These are phyloP conservation scores for Numenius arquata DNA, from an alignment of 2,113 vertebrate genomes.

Conservation along the genomic window DNA sequence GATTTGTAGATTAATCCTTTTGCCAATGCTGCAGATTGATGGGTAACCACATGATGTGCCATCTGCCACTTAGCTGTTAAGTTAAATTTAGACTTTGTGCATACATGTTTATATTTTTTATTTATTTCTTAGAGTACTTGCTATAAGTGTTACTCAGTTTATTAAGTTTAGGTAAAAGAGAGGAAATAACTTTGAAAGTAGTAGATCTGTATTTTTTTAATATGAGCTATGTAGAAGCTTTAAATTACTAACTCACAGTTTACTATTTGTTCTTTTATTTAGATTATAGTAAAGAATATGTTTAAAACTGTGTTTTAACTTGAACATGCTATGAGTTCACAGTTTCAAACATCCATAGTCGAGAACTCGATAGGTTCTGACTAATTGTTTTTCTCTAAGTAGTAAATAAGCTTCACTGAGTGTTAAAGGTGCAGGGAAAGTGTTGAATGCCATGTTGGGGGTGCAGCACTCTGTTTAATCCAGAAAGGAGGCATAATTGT, in stretches of 20 bases:
- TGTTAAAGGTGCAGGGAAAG: not conserved
- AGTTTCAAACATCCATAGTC: not conserved
- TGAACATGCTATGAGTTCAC: not conserved
- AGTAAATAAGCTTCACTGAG: not conserved
- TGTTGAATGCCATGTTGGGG: not conserved
- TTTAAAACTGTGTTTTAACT: not conserved
- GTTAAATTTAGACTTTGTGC: not conserved
- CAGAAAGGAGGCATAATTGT: not conserved
- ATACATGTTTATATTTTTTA: not conserved
- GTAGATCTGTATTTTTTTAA: not conserved
- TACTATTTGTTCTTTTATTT: not conserved
- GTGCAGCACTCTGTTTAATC: not conserved
- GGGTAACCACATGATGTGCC: not conserved
- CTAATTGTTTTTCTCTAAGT: not conserved
- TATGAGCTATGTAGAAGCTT: not conserved
- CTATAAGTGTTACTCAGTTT: not conserved
- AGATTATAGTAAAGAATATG: not conserved
- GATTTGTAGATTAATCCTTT: slow-evolving; percentile 1
- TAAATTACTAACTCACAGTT: not conserved
- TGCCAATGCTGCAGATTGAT: not conserved
- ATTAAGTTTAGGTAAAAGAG: not conserved
- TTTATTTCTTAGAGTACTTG: not conserved
- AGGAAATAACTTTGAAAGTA: not conserved
- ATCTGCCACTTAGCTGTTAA: slow-evolving; percentile 33
- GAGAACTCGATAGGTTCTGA: not conserved